Percentiles rank a stretch among this genome's conserved stretches.
These are phyloP conservation scores for Mythimna loreyi DNA, from an alignment of 2,888 invertebrate genomes.

Conservation along the genomic window DNA sequence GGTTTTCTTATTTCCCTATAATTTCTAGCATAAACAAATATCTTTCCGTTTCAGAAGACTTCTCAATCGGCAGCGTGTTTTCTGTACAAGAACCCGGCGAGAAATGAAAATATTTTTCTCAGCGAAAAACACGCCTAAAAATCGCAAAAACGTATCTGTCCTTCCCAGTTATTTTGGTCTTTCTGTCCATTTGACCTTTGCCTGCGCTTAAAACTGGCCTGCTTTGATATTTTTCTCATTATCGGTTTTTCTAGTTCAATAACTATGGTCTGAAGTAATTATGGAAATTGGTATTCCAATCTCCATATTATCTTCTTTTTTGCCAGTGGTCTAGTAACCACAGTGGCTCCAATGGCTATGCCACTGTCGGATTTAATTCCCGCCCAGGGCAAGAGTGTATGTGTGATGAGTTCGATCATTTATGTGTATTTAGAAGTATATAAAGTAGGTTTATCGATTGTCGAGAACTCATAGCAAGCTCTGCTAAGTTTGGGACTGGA, in stretches of 20 bases:
- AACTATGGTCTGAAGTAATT: constrained; percentile 11
- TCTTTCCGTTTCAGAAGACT: constrained; percentile 26
- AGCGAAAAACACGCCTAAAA: constrained; percentile 33
- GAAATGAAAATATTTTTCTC: constrained; percentile 45
- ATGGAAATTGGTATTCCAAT: neutral
- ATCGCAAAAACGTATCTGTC: constrained; percentile 19
- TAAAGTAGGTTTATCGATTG: too few relatives aligned
- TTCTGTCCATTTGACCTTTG: constrained; percentile 43
- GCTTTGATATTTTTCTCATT: constrained; percentile 44
- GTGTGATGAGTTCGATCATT: too few relatives aligned
- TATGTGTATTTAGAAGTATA: too few relatives aligned
- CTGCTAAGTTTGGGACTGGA: too few relatives aligned
- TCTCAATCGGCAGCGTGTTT: constrained; percentile 38
- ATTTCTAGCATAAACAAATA: constrained; percentile 48
- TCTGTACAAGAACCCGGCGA: constrained; percentile 18
- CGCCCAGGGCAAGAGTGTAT: too few relatives aligned
- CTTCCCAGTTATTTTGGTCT: constrained; percentile 29
- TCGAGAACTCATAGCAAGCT: too few relatives aligned
- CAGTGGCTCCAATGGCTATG: too few relatives aligned
- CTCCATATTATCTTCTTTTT: too few relatives aligned
- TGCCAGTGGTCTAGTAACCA: too few relatives aligned
- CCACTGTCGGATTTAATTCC: too few relatives aligned
- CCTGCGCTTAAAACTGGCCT: constrained; percentile 18
- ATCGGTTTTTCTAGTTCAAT: constrained; percentile 30
- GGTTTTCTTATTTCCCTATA: constrained; percentile 30